phyloP scores from a whole-genome alignment of 2,888 invertebrate genomes.

The Muschampia plurimacula region DNA sequence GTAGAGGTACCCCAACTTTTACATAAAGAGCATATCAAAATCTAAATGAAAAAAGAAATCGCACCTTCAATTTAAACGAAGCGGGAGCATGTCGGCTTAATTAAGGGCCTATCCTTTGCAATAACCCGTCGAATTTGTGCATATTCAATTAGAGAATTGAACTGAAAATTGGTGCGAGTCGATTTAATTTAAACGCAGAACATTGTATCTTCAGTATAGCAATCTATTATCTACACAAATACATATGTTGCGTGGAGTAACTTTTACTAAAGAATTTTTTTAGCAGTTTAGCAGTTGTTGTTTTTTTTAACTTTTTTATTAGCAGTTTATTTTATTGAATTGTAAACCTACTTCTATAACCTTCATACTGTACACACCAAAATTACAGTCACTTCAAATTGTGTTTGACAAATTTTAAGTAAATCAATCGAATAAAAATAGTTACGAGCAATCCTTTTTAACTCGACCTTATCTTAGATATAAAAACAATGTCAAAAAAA shows the following conservation, averaged over 20 bases:
- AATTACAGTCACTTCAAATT: too few relatives aligned
- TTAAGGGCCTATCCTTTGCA: conserved; percentile 24
- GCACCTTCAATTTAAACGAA: conserved; percentile 5
- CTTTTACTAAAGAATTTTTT: background rate
- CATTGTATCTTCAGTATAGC: background rate
- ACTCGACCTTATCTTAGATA: too few relatives aligned
- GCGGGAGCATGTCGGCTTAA: conserved; percentile 31
- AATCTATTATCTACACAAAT: background rate
- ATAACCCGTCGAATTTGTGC: conserved; percentile 29
- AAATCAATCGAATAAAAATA: too few relatives aligned
- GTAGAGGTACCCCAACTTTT: background rate
- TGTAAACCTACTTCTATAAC: too few relatives aligned
- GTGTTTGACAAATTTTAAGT: too few relatives aligned
- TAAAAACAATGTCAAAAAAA: too few relatives aligned
- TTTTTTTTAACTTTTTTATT: too few relatives aligned
- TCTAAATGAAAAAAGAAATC: conserved; percentile 18
- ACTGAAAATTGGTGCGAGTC: conserved; percentile 18
- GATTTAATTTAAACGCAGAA: background rate
- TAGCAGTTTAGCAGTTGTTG: background rate
- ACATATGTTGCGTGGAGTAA: background rate
- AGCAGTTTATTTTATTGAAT: too few relatives aligned
- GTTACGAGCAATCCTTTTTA: too few relatives aligned
- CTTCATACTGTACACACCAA: too few relatives aligned
- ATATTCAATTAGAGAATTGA: conserved; percentile 27
- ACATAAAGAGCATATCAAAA: conserved; percentile 26